Conservation (phyloP, 2,888 invertebrate genomes). For the Calliscelio sp. region DNA sequence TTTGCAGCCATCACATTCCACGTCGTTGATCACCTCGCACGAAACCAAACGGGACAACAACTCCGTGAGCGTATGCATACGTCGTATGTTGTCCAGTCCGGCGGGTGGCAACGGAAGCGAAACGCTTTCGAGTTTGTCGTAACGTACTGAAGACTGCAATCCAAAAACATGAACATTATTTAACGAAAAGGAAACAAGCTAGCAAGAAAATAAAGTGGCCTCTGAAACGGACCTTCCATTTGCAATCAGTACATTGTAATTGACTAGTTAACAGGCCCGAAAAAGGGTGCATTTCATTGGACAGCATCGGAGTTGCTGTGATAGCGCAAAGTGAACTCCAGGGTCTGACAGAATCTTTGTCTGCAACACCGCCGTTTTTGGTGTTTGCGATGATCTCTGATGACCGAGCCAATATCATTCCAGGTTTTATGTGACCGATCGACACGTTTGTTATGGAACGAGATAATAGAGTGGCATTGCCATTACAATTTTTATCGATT, state of each 20-base stretch:
- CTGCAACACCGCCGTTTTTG: slow-evolving; percentile 66
- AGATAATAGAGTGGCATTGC: slow-evolving; percentile 76
- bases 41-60: slow-evolving; percentile 94
- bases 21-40: slow-evolving; percentile 94
- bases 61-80: slow-evolving; percentile 89
- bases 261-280: slow-evolving; percentile 92
- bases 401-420: slow-evolving; percentile 84
- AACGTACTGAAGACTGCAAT: slow-evolving; percentile 93
- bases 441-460: slow-evolving; percentile 80
- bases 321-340: slow-evolving; percentile 83
- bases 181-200: too few relatives aligned
- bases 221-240: slow-evolving; percentile 88
- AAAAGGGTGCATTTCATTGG: slow-evolving; percentile 89
- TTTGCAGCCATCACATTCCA: slow-evolving; percentile 94
- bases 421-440: slow-evolving; percentile 79
- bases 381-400: slow-evolving; percentile 80
- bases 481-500: slow-evolving; percentile 78
- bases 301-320: slow-evolving; percentile 78
- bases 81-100: slow-evolving; percentile 85
- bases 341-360: slow-evolving; percentile 76
- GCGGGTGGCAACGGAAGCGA: slow-evolving; percentile 92
- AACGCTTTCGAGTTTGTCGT: slow-evolving; percentile 96
- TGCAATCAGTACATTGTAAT: slow-evolving; percentile 91
- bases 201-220: background rate
- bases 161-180: too few relatives aligned